Evolutionary conservation across 2,888 invertebrate genomes (phyloP).

Genomic region (Anthophora plumipes): DNA sequence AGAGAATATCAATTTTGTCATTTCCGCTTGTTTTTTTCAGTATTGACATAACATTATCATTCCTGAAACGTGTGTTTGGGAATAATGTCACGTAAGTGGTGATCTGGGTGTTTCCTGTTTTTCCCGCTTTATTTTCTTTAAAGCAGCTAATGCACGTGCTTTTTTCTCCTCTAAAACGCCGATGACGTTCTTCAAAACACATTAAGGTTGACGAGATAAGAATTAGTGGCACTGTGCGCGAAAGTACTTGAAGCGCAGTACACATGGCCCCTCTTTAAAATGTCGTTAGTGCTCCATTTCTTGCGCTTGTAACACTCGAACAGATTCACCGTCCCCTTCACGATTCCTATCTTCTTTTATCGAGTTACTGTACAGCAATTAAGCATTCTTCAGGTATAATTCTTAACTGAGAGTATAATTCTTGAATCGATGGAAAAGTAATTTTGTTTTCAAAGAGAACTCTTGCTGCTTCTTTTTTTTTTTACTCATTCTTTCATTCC

Average conservation of each 20-base stretch:
- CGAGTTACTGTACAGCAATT: background rate
- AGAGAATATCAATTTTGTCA: conserved; percentile 4
- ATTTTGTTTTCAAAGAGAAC: background rate
- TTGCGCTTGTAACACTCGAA: conserved; percentile 11
- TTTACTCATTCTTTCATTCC: too few relatives aligned
- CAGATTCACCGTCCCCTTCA: background rate
- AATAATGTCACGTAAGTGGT: background rate
- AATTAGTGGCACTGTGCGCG: conserved; percentile 29
- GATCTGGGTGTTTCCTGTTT: background rate
- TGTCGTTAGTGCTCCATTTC: conserved; percentile 48
- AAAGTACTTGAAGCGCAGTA: conserved; percentile 23
- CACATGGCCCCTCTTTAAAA: conserved; percentile 57
- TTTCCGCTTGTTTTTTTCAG: background rate
- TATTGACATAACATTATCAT: background rate
- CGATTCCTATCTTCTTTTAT: background rate
- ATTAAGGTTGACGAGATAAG: conserved; percentile 44
- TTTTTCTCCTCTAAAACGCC: conserved; percentile 2
- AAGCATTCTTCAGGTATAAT: background rate
- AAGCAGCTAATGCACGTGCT: conserved; percentile 9
- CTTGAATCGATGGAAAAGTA: background rate
- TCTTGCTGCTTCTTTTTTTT: too few relatives aligned
- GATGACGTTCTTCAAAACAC: conserved; percentile 24
- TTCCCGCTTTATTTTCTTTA: background rate
- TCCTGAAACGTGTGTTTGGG: background rate
- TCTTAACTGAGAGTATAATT: background rate